Conservation (phyloP, 2,888 invertebrate genomes). For the Phortica okadai region DNA sequence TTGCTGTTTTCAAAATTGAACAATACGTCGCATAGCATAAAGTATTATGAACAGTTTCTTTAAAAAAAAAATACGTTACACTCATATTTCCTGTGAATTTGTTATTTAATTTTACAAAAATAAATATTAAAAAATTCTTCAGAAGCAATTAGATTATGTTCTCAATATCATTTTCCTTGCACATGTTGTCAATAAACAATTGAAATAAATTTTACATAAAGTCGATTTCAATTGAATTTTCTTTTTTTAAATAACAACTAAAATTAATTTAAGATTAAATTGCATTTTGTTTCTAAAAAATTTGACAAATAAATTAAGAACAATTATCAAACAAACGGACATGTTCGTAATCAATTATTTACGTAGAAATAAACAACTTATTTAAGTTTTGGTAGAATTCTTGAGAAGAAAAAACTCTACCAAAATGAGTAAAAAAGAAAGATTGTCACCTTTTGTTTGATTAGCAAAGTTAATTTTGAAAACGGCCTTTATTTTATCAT, state of each 20-base stretch:
- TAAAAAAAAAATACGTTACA: not conserved
- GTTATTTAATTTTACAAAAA: conserved; percentile 35
- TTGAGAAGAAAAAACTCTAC: not conserved
- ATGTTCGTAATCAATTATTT: not conserved
- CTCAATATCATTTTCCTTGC: not conserved
- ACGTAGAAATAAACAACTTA: not conserved
- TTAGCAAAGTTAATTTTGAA: conserved; percentile 13
- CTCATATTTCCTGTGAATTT: conserved; percentile 18
- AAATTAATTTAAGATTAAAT: conserved; percentile 21
- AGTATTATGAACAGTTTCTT: not conserved
- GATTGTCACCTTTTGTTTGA: not conserved
- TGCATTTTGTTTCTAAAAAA: conserved; percentile 8
- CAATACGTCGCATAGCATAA: not conserved
- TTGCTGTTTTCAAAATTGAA: too few relatives aligned
- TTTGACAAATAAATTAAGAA: conserved; percentile 31
- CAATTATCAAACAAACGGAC: conserved; percentile 6
- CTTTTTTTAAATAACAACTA: conserved; percentile 15
- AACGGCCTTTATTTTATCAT: not conserved
- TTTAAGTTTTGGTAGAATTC: not conserved
- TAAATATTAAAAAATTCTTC: conserved; percentile 31
- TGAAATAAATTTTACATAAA: not conserved
- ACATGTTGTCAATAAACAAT: not conserved
- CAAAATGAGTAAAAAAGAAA: not conserved
- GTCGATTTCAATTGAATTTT: conserved; percentile 10
- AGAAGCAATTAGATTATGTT: conserved; percentile 5